Evolutionary conservation across 2,888 invertebrate genomes (phyloP).

Genomic region (Lepidochrysops patricia): DNA sequence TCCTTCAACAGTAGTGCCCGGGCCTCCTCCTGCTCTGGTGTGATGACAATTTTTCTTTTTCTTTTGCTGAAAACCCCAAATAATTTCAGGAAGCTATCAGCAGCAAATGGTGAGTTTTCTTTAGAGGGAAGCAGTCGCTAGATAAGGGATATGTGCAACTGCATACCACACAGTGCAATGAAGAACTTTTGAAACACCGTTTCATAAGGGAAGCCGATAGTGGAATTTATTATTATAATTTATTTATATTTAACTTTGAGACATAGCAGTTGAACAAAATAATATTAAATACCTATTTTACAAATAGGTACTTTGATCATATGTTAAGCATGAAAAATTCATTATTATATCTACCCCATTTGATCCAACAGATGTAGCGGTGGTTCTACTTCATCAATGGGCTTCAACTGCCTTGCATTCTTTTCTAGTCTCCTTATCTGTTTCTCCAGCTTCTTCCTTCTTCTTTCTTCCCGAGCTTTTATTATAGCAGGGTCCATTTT

Average conservation of each 20-base stretch:
- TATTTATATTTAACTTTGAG: too few relatives aligned
- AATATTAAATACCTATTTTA: background rate
- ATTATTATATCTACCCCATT: conserved; percentile 63
- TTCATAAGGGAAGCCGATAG: too few relatives aligned
- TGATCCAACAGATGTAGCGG: conserved; percentile 79
- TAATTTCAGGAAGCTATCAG: too few relatives aligned
- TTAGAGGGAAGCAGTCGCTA: too few relatives aligned
- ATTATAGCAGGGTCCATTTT: conserved; percentile 87
- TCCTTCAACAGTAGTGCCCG: conserved; percentile 80
- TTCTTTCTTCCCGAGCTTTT: conserved; percentile 87
- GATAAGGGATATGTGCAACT: too few relatives aligned
- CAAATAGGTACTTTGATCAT: background rate
- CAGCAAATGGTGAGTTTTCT: too few relatives aligned
- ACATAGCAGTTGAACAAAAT: too few relatives aligned
- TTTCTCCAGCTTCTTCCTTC: conserved; percentile 88
- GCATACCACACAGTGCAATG: too few relatives aligned
- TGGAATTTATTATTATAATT: too few relatives aligned
- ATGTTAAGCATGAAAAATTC: background rate
- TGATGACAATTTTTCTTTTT: conserved; percentile 58
- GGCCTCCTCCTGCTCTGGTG: conserved; percentile 76
- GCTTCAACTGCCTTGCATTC: conserved; percentile 88
- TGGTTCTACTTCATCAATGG: conserved; percentile 89
- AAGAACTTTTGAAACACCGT: too few relatives aligned
- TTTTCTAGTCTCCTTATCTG: conserved; percentile 88
- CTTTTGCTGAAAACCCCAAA: conserved; percentile 50